Conservation (phyloP, 2,797 vertebrate species). For the Lutjanus campechanus region DNA sequence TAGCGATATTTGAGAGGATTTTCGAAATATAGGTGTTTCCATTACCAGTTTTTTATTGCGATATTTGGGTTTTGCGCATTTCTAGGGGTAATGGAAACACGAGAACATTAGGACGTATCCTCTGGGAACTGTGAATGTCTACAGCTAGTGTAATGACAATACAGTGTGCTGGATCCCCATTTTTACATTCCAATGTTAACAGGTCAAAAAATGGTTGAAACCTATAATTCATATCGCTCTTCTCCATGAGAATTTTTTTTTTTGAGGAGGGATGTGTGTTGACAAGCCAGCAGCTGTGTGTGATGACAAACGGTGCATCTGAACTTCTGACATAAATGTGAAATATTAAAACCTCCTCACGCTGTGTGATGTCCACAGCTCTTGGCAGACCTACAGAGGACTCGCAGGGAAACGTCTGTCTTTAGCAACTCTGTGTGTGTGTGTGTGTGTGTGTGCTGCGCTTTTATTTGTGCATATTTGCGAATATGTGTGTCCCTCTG, state of each 20-base stretch:
- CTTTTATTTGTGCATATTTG: slow-evolving; percentile 32
- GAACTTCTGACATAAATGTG: slow-evolving; percentile 35
- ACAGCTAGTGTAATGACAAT: not conserved
- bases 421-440: slow-evolving; percentile 9
- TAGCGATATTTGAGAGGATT: too few relatives aligned
- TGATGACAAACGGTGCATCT: slow-evolving; percentile 10
- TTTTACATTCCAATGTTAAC: not conserved
- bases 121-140: slow-evolving; percentile 1
- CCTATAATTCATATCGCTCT: not conserved
- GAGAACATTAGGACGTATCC: not conserved
- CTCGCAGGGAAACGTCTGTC: slow-evolving; percentile 41
- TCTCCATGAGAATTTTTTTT: not conserved
- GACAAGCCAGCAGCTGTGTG: slow-evolving; percentile 18
- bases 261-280: not conserved
- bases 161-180: not conserved
- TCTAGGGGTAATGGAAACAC: too few relatives aligned
- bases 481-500: slow-evolving; percentile 31
- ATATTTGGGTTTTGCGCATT: too few relatives aligned
- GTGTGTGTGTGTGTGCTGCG: not conserved
- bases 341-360: slow-evolving; percentile 45
- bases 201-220: not conserved
- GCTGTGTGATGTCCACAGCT: slow-evolving; percentile 29
- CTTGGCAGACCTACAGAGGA: slow-evolving; percentile 41
- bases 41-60: too few relatives aligned
- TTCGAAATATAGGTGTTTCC: too few relatives aligned